Conservation (phyloP, 1,140 invertebrate genomes). For the Nebria ingens region DNA sequence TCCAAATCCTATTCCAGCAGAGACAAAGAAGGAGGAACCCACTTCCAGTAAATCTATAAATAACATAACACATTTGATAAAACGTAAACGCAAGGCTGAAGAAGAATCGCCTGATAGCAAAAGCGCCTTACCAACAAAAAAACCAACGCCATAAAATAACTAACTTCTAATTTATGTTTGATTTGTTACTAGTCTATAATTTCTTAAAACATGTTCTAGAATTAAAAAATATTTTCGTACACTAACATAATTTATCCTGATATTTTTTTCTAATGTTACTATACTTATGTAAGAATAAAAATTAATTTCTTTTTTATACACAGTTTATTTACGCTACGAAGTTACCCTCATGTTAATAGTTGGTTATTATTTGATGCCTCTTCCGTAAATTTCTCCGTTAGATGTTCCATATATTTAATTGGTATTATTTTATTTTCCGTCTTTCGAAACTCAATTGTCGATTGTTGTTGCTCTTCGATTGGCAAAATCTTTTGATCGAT, state of each 20-base stretch:
- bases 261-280: neutral
- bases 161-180: slow-evolving; percentile 15
- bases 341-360: too few relatives aligned
- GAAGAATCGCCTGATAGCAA: slow-evolving; percentile 34
- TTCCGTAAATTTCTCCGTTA: too few relatives aligned
- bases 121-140: slow-evolving; percentile 39
- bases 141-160: slow-evolving; percentile 23
- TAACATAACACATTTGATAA: slow-evolving; percentile 63
- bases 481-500: too few relatives aligned
- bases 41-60: slow-evolving; percentile 40
- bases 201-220: neutral
- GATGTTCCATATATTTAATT: too few relatives aligned
- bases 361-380: too few relatives aligned
- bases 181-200: neutral
- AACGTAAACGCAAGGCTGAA: slow-evolving; percentile 56
- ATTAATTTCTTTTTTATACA: slow-evolving; percentile 1
- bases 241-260: neutral
- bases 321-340: too few relatives aligned
- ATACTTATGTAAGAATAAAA: neutral
- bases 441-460: too few relatives aligned
- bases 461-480: too few relatives aligned
- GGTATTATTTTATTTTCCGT: too few relatives aligned
- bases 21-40: slow-evolving; percentile 17
- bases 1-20: slow-evolving; percentile 31
- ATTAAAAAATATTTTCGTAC: neutral